Conservation (phyloP, 2,797 vertebrate species). For the Melanotaenia boesemani region DNA sequence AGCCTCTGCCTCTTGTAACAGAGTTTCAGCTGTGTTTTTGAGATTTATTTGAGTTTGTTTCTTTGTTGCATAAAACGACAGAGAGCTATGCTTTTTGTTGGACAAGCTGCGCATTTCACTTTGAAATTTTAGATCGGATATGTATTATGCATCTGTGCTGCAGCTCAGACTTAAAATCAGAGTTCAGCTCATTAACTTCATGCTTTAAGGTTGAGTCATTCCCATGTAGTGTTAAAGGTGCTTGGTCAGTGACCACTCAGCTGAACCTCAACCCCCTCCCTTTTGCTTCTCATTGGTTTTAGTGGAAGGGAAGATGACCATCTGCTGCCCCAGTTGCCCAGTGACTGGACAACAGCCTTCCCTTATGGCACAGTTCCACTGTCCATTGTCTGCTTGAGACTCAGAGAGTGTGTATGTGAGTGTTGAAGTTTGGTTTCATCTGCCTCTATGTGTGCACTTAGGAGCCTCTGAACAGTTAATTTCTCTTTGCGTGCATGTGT, state of each 20-base stretch:
- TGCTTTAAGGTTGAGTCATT: constrained; percentile 73
- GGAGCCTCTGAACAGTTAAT: constrained; percentile 31
- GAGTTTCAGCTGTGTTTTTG: constrained; percentile 34
- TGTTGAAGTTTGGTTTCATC: neutral
- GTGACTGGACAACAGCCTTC: constrained; percentile 80
- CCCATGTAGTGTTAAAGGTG: constrained; percentile 65
- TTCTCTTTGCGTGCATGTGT: constrained; percentile 38
- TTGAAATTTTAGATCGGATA: constrained; percentile 22
- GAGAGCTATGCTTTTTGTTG: constrained; percentile 20
- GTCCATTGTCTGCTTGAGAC: constrained; percentile 74
- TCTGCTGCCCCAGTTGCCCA: constrained; percentile 84
- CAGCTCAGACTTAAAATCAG: constrained; percentile 51
- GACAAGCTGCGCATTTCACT: constrained; percentile 15
- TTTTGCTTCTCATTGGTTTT: constrained; percentile 64
- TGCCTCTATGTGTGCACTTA: constrained; percentile 1
- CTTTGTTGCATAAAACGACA: constrained; percentile 18
- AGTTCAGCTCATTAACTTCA: constrained; percentile 67
- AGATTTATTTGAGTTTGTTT: constrained; percentile 35
- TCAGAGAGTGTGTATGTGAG: constrained; percentile 28
- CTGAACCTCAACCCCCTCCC: constrained; percentile 29
- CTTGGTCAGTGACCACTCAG: constrained; percentile 49
- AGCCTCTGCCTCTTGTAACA: constrained; percentile 19
- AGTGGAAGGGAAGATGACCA: constrained; percentile 83
- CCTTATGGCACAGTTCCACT: constrained; percentile 80
- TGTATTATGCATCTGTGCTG: constrained; percentile 50